Conservation (phyloP, 2,888 invertebrate species). For the Phoenoteleia sp. region DNA sequence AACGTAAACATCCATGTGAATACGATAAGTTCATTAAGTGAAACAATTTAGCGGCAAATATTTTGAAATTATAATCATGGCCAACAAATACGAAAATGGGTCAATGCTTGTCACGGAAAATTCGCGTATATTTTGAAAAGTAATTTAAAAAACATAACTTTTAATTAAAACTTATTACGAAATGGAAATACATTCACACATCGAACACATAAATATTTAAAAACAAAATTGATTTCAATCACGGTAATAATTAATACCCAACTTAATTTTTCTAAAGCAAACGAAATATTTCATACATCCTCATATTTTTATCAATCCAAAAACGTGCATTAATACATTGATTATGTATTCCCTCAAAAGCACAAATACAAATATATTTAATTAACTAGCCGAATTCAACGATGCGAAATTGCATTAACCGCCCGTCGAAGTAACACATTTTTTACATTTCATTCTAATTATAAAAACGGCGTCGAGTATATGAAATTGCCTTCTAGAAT, state of each 20-base stretch:
- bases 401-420: not conserved
- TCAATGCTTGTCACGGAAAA: not conserved
- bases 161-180: slow-evolving; percentile 42
- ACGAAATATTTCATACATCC: too few species aligned
- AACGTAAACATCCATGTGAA: slow-evolving; percentile 15
- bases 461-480: not conserved
- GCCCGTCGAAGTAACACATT: not conserved
- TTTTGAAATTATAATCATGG: slow-evolving; percentile 8
- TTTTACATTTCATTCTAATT: not conserved
- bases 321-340: too few species aligned
- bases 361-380: not conserved
- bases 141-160: slow-evolving; percentile 27
- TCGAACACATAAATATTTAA: too few species aligned
- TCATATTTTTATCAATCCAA: too few species aligned
- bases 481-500: not conserved
- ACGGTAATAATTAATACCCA: too few species aligned
- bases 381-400: not conserved
- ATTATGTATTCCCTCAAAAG: not conserved
- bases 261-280: not conserved
- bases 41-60: slow-evolving; percentile 20
- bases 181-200: too few species aligned
- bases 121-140: not conserved
- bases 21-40: slow-evolving; percentile 19
- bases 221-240: too few species aligned
- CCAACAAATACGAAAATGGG: slow-evolving; percentile 2